These are phyloP conservation scores for Linepithema humile DNA, from an alignment of 1,140 invertebrate genomes.

Conservation along the genomic window DNA sequence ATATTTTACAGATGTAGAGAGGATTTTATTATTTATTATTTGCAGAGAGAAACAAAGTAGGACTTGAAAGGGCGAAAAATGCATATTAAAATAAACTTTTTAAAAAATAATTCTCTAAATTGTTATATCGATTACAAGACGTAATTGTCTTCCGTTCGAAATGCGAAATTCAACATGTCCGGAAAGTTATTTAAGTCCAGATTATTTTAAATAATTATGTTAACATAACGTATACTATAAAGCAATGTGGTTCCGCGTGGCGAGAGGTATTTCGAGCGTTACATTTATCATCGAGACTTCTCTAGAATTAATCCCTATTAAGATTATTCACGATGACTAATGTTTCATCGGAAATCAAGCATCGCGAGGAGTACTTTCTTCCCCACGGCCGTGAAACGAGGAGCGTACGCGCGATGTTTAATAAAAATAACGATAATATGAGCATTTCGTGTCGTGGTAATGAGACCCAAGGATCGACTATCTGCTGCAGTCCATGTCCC, in stretches of 20 bases:
- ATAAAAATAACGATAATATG: slow-evolving; percentile 84
- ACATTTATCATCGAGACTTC: not conserved
- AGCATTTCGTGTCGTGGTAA: slow-evolving; percentile 83
- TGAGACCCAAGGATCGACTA: slow-evolving; percentile 79
- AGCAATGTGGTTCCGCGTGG: not conserved
- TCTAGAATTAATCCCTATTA: slow-evolving; percentile 55
- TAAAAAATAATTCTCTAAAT: not conserved
- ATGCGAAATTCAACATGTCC: not conserved
- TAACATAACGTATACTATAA: not conserved
- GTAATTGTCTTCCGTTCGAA: not conserved
- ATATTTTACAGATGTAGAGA: not conserved
- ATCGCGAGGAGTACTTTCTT: slow-evolving; percentile 52
- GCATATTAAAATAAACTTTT: not conserved
- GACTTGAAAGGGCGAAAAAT: not conserved
- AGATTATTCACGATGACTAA: slow-evolving; percentile 31
- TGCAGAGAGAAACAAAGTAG: not conserved
- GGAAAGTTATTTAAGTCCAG: not conserved
- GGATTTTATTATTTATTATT: not conserved
- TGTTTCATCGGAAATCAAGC: slow-evolving; percentile 36
- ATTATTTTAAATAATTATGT: not conserved
- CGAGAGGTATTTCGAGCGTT: not conserved
- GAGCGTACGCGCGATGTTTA: slow-evolving; percentile 76
- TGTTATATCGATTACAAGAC: not conserved
- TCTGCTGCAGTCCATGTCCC: slow-evolving; percentile 79
- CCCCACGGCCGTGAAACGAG: not conserved